These are phyloP conservation scores for Knipowitschia caucasica DNA, from an alignment of 2,797 vertebrate species.

Conservation along the genomic window DNA sequence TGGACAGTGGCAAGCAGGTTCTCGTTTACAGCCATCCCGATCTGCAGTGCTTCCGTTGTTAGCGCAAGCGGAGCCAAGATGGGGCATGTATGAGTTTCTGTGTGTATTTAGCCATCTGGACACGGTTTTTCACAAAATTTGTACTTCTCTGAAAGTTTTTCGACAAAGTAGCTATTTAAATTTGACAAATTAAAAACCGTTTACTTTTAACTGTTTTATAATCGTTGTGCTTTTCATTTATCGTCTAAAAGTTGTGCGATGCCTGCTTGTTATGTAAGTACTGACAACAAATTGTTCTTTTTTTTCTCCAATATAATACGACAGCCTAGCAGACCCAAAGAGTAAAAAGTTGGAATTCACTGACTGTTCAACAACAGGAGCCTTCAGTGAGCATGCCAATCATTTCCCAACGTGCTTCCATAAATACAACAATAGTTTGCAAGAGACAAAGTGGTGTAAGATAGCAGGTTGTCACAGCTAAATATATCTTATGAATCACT, in stretches of 20 bases:
- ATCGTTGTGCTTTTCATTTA: too few species aligned
- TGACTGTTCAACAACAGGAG: neutral
- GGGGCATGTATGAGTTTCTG: conserved; percentile 55
- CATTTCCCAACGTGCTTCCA: neutral
- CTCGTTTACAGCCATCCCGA: conserved; percentile 52
- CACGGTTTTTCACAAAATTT: neutral
- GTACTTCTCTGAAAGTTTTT: neutral
- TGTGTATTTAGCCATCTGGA: conserved; percentile 26
- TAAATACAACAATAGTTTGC: neutral
- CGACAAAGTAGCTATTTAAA: neutral
- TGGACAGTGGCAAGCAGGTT: conserved; percentile 52
- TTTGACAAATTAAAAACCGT: too few species aligned
- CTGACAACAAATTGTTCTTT: too few species aligned
- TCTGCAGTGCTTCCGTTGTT: conserved; percentile 48
- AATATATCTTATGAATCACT: conserved; percentile 7
- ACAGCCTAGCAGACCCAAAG: too few species aligned
- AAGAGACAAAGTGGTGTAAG: neutral
- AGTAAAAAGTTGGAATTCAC: neutral
- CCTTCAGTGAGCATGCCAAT: neutral
- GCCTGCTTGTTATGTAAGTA: too few species aligned
- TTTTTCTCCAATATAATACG: too few species aligned
- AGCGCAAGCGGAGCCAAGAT: conserved; percentile 50
- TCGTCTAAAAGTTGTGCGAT: too few species aligned
- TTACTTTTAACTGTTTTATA: too few species aligned
- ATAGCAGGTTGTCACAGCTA: conserved; percentile 1